Evolutionary conservation across 1,140 invertebrate genomes (phyloP).

Genomic region (Leptestheria dahalacensis): DNA sequence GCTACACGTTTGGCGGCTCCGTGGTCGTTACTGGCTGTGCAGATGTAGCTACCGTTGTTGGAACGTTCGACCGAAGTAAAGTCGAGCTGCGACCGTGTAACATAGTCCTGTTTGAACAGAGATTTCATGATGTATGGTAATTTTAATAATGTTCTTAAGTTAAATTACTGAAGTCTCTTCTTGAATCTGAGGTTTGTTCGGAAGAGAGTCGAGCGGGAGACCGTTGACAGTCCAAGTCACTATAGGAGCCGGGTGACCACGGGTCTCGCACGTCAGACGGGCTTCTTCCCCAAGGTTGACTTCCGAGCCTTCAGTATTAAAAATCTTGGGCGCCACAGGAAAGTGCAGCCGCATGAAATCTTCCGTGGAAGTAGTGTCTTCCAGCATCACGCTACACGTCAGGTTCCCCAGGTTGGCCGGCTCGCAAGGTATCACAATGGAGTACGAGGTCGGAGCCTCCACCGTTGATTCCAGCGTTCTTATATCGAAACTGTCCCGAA

Average conservation of each 20-base stretch:
- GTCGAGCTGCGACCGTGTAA: background rate
- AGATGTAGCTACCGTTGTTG: slow-evolving; percentile 5
- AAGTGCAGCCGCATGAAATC: background rate
- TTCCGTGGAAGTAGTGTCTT: slow-evolving; percentile 4
- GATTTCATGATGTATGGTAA: too few species aligned
- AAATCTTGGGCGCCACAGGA: background rate
- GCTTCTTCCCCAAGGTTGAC: slow-evolving; percentile 1
- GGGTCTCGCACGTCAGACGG: slow-evolving; percentile 18
- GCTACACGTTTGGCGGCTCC: background rate
- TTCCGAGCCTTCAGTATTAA: background rate
- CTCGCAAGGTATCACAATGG: slow-evolving; percentile 1
- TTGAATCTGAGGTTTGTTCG: background rate
- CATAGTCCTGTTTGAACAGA: too few species aligned
- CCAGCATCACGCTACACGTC: background rate
- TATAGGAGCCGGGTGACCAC: slow-evolving; percentile 17
- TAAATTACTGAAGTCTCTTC: slow-evolving; percentile 9
- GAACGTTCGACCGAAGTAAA: slow-evolving; percentile 3
- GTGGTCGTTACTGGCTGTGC: slow-evolving; percentile 1
- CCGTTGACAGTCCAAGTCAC: slow-evolving; percentile 12
- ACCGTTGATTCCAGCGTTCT: background rate
- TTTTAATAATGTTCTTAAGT: too few species aligned
- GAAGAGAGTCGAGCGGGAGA: slow-evolving; percentile 8
- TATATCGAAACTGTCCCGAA: background rate
- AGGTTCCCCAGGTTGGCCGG: slow-evolving; percentile 2
- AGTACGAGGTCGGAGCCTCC: background rate